phyloP scores from a whole-genome alignment of 2,888 invertebrate species.

The Ophion costatus region DNA sequence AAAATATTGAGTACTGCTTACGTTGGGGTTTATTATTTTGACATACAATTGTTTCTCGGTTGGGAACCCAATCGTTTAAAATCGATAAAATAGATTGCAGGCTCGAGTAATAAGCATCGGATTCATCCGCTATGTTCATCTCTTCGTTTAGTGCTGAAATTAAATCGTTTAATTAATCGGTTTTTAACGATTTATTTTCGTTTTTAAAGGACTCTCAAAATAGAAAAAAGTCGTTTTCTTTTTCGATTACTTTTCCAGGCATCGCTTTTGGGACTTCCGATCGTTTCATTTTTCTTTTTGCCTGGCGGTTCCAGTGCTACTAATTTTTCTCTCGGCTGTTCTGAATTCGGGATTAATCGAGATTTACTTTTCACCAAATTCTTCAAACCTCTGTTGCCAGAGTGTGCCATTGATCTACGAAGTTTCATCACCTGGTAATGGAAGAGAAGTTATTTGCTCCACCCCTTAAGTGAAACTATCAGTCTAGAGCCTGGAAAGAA shows the following conservation, averaged over 20 bases:
- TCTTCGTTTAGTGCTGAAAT: slow-evolving; percentile 23
- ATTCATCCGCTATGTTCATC: slow-evolving; percentile 44
- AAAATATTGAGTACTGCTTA: not conserved
- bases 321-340: slow-evolving; percentile 46
- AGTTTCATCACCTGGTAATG: not conserved
- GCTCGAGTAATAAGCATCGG: slow-evolving; percentile 70
- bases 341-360: slow-evolving; percentile 12
- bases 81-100: slow-evolving; percentile 68
- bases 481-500: not conserved
- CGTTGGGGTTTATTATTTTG: slow-evolving; percentile 1
- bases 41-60: slow-evolving; percentile 45
- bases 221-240: not conserved
- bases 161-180: not conserved
- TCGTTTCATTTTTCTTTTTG: slow-evolving; percentile 48
- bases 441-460: not conserved
- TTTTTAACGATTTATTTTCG: slow-evolving; percentile 1
- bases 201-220: not conserved
- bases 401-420: slow-evolving; percentile 2
- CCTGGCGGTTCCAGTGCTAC: slow-evolving; percentile 36
- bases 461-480: not conserved
- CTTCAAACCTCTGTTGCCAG: slow-evolving; percentile 8
- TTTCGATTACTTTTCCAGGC: slow-evolving; percentile 52
- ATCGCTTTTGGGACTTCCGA: slow-evolving; percentile 51
- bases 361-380: slow-evolving; percentile 42
- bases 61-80: slow-evolving; percentile 69